Evolutionary conservation across 2,113 vertebrate species (phyloP).

Genomic region (Eulemur macaco): DNA sequence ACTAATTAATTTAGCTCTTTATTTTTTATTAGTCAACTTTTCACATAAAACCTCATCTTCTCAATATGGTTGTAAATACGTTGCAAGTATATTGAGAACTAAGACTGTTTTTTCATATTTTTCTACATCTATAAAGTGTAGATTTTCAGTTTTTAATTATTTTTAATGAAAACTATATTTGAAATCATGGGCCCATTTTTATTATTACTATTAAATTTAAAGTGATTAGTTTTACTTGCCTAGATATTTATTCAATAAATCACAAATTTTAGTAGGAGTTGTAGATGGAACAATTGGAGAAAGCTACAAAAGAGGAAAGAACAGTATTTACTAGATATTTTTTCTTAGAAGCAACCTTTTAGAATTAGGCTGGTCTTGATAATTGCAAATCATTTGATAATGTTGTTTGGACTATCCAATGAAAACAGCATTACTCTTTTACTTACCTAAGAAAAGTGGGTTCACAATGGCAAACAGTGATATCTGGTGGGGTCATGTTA

Average conservation of each 20-base stretch:
- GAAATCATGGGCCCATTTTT: not conserved
- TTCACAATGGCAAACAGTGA: not conserved
- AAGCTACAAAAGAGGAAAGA: not conserved
- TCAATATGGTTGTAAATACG: not conserved
- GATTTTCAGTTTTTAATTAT: not conserved
- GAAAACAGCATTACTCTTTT: not conserved
- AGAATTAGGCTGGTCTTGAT: not conserved
- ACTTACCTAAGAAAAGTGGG: not conserved
- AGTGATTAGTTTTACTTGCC: not conserved
- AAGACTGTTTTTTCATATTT: not conserved
- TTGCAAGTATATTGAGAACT: not conserved
- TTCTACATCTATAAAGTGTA: not conserved
- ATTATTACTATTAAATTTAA: not conserved
- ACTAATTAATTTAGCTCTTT: not conserved
- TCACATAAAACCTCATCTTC: not conserved
- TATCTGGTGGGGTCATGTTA: not conserved
- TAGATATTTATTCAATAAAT: not conserved
- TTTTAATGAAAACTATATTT: not conserved
- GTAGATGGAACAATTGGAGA: not conserved
- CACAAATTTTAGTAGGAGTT: not conserved
- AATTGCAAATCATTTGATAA: not conserved
- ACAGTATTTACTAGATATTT: not conserved
- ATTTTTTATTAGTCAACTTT: not conserved
- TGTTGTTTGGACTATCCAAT: not conserved
- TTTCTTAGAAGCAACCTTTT: not conserved